Percentiles rank a stretch among this genome's conserved stretches.
phyloP scores from a whole-genome alignment of 2,888 invertebrate genomes.

The Drosophila formosana region DNA sequence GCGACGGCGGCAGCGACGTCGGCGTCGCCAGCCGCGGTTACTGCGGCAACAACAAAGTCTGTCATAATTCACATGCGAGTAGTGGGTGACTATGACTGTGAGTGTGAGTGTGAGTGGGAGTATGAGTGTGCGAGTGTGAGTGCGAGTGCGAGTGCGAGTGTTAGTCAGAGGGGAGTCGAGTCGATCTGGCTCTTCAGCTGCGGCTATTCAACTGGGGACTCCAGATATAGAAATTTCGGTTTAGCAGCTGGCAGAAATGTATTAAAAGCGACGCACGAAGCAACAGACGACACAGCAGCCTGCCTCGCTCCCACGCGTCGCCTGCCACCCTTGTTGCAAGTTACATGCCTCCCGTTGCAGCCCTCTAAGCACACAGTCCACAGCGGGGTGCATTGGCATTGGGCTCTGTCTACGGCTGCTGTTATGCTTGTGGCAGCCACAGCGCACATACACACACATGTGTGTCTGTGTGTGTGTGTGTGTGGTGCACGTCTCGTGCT shows the following conservation, averaged over 20 bases:
- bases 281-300: slow-evolving; percentile 50
- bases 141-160: neutral
- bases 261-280: slow-evolving; percentile 72
- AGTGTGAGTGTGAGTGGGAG: slow-evolving; percentile 4
- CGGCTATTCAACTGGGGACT: slow-evolving; percentile 22
- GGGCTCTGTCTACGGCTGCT: slow-evolving; percentile 43
- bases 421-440: slow-evolving; percentile 8
- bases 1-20: slow-evolving; percentile 23
- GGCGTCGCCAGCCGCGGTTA: slow-evolving; percentile 51
- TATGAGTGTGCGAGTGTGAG: neutral
- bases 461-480: slow-evolving; percentile 31
- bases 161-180: neutral
- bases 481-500: slow-evolving; percentile 41
- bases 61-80: slow-evolving; percentile 80
- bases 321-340: slow-evolving; percentile 34
- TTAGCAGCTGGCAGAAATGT: slow-evolving; percentile 67
- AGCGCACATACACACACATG: neutral
- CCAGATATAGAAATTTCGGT: slow-evolving; percentile 68
- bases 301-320: slow-evolving; percentile 1
- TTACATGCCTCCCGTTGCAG: slow-evolving; percentile 22
- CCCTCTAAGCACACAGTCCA: slow-evolving; percentile 46
- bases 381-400: slow-evolving; percentile 69
- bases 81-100: slow-evolving; percentile 8
- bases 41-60: slow-evolving; percentile 70
- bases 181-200: slow-evolving; percentile 22